Evolutionary conservation across 2,888 invertebrate species (phyloP), one percentile per base, ranked within the genome.

Genomic region (Phragmatobia fuliginosa): DNA sequence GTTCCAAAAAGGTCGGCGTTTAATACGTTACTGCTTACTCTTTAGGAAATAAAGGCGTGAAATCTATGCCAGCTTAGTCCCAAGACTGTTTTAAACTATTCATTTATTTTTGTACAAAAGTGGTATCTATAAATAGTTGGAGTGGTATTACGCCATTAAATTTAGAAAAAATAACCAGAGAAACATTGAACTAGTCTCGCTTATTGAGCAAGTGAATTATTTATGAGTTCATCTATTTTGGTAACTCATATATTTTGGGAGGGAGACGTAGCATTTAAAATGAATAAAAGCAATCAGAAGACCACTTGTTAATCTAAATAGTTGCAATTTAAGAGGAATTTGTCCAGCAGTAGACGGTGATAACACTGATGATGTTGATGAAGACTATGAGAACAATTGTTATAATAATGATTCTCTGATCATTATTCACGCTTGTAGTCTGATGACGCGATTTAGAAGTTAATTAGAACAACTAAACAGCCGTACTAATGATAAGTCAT

Each of bases 171-270:
- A 38, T 11, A 10, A 31, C 10, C 45, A 4, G 31, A 59, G 69
- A 59, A 68, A 28, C 41, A 56, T 49, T 14, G 11, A 75, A 63
- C 73, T 64, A 58, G 58, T 71, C 66, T 59, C 41, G 31, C 69
- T 73, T 70, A 76, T 70, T 62, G 45, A 61, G 58, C 71, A 63
- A 67, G 62, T 67, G 52, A n/a, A 62, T 67, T 71, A 75, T 75
- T 78, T 77, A 78, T 68, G 75, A 71, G 80, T 80, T 77, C 77
- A 75, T 79, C 75, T 80, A 80, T 80, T 80, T 79, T 25, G 66
- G 77, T 75, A 72, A 58, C 70, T 21, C 62, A 28, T 72, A 67
- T 71, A 45, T 32, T 70, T 72, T 70, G 25, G 28, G 38, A 58
- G 36, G 11, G 63, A 18, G 56, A 33, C 62, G 66, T 21, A 16